Evolutionary conservation across 2,113 vertebrate genomes (phyloP).

Genomic region (Neopipo cinnamomea): DNA sequence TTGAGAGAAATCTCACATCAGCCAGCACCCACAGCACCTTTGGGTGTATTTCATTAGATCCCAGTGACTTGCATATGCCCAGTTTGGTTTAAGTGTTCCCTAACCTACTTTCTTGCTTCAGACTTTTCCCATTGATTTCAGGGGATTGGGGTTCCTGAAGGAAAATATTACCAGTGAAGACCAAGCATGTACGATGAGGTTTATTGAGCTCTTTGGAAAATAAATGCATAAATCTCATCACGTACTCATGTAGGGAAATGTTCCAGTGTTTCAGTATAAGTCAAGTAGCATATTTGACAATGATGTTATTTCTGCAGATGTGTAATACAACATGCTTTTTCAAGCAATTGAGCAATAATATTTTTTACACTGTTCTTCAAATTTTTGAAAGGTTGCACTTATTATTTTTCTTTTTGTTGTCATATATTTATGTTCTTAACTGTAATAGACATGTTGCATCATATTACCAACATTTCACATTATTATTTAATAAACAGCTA

Average conservation of each 20-base stretch:
- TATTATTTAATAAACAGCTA: neutral
- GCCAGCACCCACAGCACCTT: neutral
- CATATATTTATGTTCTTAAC: neutral
- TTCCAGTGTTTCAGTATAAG: neutral
- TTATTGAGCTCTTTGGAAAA: conserved; percentile 17
- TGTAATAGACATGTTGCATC: neutral
- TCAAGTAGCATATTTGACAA: neutral
- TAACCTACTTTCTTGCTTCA: neutral
- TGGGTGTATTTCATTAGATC: neutral
- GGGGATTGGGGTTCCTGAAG: neutral
- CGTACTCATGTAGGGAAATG: neutral
- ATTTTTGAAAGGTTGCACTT: neutral
- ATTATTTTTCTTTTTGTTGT: neutral
- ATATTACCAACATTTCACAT: neutral
- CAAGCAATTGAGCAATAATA: neutral
- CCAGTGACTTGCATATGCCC: rapidly evolving
- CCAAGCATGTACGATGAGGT: neutral
- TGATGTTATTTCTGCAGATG: neutral
- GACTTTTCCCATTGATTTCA: neutral
- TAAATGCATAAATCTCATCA: neutral
- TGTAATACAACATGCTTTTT: neutral
- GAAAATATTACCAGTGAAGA: neutral
- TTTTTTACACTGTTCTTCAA: neutral
- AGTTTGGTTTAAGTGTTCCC: neutral
- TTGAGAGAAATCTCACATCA: neutral